Conservation (phyloP, 1,140 invertebrate genomes). For the Leptopilina clavipes region DNA sequence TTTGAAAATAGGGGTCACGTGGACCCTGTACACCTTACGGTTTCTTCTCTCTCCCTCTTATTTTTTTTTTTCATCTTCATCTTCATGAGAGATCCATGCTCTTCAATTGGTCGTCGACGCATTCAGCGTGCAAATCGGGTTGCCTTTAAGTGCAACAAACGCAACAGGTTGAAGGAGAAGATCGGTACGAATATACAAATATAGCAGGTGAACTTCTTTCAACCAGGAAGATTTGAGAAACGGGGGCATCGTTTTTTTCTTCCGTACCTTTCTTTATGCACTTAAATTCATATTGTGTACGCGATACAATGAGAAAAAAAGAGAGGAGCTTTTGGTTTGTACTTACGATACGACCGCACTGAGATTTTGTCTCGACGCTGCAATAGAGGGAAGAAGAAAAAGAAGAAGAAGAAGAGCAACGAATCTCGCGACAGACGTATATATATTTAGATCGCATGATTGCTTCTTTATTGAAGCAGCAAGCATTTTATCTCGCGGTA, state of each 20-base stretch:
- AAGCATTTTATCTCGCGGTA: neutral
- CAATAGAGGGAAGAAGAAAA: neutral
- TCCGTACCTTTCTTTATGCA: neutral
- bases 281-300: constrained; percentile 29
- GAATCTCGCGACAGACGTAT: neutral
- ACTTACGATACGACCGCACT: constrained; percentile 25
- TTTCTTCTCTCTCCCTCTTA: neutral
- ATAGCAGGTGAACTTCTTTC: constrained; percentile 49
- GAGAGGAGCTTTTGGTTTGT: constrained; percentile 2
- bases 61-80: constrained; percentile 1
- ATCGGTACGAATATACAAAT: constrained; percentile 43
- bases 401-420: neutral
- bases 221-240: constrained; percentile 22
- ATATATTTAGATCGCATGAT: neutral
- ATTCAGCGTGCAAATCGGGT: constrained; percentile 64
- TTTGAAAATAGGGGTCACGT: constrained; percentile 55
- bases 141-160: constrained; percentile 53
- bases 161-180: constrained; percentile 58
- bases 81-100: constrained; percentile 48
- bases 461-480: neutral
- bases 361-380: constrained; percentile 19
- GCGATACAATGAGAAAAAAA: constrained; percentile 2
- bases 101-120: constrained; percentile 55
- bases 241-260: constrained; percentile 5
- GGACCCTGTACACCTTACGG: constrained; percentile 49